These are phyloP conservation scores for Drosophila sucinea DNA, from an alignment of 1,140 invertebrate species.

Conservation along the genomic window DNA sequence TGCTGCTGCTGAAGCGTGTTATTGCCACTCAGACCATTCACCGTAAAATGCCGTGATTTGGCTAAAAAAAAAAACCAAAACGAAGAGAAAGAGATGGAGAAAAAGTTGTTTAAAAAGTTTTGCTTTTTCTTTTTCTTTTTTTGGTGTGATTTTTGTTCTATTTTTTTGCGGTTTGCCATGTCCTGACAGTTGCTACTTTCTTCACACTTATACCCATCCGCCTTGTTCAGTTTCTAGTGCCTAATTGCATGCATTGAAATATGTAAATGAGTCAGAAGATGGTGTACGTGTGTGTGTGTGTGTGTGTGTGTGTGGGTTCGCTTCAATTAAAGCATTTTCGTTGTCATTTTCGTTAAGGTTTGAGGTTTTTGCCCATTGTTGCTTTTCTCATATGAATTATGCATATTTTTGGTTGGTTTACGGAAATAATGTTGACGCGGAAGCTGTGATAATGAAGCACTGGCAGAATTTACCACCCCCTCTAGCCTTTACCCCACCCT, in stretches of 20 bases:
- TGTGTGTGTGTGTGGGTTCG: slow-evolving; percentile 29
- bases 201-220: neutral
- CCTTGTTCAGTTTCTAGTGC: slow-evolving; percentile 32
- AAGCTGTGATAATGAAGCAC: slow-evolving; percentile 82
- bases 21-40: slow-evolving; percentile 77
- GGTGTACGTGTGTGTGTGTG: neutral
- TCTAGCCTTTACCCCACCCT: neutral
- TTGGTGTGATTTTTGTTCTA: neutral
- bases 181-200: slow-evolving; percentile 45
- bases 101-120: slow-evolving; percentile 16
- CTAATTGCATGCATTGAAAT: slow-evolving; percentile 81
- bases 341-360: slow-evolving; percentile 46
- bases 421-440: slow-evolving; percentile 81
- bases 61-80: slow-evolving; percentile 50
- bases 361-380: slow-evolving; percentile 78
- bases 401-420: slow-evolving; percentile 60
- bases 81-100: slow-evolving; percentile 5
- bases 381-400: slow-evolving; percentile 82
- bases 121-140: slow-evolving; percentile 19
- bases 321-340: slow-evolving; percentile 80
- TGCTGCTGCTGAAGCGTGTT: slow-evolving; percentile 74
- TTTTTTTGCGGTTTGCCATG: slow-evolving; percentile 26
- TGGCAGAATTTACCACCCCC: slow-evolving; percentile 65
- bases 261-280: slow-evolving; percentile 63
- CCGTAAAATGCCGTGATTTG: slow-evolving; percentile 80